These are phyloP conservation scores for Gallirallus australis DNA, from an alignment of 2,797 vertebrate species.

Conservation along the genomic window DNA sequence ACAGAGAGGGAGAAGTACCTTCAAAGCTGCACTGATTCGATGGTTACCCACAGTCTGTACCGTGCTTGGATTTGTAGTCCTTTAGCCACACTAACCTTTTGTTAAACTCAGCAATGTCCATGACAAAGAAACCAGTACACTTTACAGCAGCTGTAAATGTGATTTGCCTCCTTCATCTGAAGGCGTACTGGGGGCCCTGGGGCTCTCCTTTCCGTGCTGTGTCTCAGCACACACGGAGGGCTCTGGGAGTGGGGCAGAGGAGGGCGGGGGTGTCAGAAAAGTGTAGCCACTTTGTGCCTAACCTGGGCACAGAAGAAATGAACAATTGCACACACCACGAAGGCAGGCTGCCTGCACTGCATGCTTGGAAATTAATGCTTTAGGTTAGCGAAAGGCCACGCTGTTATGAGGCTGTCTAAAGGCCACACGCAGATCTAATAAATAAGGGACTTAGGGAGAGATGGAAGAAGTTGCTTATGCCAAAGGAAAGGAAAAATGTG, in stretches of 20 bases:
- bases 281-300: background rate
- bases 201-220: background rate
- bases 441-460: background rate
- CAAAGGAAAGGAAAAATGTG: slow-evolving; percentile 9
- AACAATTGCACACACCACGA: background rate
- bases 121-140: background rate
- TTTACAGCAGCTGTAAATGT: background rate
- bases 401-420: background rate
- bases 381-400: background rate
- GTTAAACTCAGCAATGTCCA: background rate
- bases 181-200: background rate
- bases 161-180: background rate
- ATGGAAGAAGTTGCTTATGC: background rate
- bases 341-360: background rate
- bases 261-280: background rate
- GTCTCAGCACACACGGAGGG: background rate
- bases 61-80: background rate
- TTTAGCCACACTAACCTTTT: background rate
- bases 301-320: background rate
- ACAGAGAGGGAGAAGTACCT: background rate
- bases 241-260: background rate
- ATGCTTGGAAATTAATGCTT: background rate
- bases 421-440: background rate
- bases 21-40: background rate
- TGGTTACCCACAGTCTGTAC: background rate